Evolutionary conservation across 2,113 vertebrate species (phyloP).

Genomic region (Trichomycterus rosablanca): DNA sequence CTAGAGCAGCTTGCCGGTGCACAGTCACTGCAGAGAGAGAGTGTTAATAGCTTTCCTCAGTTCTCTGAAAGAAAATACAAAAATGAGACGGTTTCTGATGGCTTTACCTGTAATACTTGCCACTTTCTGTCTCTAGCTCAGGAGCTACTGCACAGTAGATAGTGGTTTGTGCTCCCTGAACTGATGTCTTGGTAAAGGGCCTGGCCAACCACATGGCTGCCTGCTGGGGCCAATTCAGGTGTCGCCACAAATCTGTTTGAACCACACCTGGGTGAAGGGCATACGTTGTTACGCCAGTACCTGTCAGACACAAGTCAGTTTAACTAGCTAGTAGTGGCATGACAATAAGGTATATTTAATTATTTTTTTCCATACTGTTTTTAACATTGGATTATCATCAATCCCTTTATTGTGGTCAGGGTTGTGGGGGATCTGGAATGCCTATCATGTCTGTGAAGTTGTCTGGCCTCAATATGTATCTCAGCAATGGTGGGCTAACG

Average conservation of each 20-base stretch:
- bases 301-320: slow-evolving; percentile 50
- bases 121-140: slow-evolving; percentile 60
- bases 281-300: slow-evolving; percentile 64
- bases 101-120: slow-evolving; percentile 68
- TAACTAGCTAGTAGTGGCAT: too few species aligned
- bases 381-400: too few species aligned
- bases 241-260: slow-evolving; percentile 65
- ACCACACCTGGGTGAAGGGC: slow-evolving; percentile 70
- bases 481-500: too few species aligned
- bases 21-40: slow-evolving; percentile 59
- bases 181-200: slow-evolving; percentile 64
- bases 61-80: too few species aligned
- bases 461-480: too few species aligned
- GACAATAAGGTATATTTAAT: too few species aligned
- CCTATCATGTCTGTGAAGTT: too few species aligned
- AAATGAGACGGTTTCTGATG: not conserved
- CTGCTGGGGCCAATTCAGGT: slow-evolving; percentile 53
- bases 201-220: slow-evolving; percentile 51
- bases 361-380: too few species aligned
- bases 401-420: too few species aligned
- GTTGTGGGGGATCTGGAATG: too few species aligned
- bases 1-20: slow-evolving; percentile 58
- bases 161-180: slow-evolving; percentile 69
- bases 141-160: slow-evolving; percentile 72
- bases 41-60: too few species aligned